phyloP scores from a whole-genome alignment of 1,140 invertebrate species.

The Eueides isabella region DNA sequence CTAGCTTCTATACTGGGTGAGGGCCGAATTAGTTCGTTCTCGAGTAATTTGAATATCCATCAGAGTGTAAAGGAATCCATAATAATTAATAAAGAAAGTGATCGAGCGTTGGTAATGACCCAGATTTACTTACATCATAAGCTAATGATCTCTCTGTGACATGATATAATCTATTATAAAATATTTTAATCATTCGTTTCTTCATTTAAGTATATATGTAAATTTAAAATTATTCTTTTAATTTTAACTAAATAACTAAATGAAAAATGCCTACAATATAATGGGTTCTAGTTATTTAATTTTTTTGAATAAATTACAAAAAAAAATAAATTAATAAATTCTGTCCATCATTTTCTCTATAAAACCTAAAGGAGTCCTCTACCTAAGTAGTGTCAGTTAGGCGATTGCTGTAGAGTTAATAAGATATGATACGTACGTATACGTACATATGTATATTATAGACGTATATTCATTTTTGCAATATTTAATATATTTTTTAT shows the following conservation, averaged over 20 bases:
- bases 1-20: conserved; percentile 45
- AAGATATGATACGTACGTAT: too few relatives aligned
- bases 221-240: background rate
- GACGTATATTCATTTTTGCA: background rate
- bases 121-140: conserved; percentile 12
- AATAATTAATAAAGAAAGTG: conserved; percentile 40
- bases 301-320: too few relatives aligned
- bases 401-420: conserved; percentile 11
- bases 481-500: background rate
- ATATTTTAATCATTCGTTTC: background rate
- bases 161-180: background rate
- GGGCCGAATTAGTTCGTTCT: conserved; percentile 52
- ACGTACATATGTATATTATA: too few relatives aligned
- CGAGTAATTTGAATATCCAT: conserved; percentile 62
- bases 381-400: background rate
- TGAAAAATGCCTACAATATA: too few relatives aligned
- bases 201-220: background rate
- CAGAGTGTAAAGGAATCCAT: conserved; percentile 44
- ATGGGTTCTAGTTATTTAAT: too few relatives aligned
- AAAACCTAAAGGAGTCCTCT: conserved; percentile 23
- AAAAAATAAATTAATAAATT: background rate
- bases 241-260: too few relatives aligned
- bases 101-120: conserved; percentile 37
- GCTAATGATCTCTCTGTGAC: background rate
- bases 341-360: too few relatives aligned